Conservation (phyloP, 2,113 vertebrate genomes). For the Tragulus kanchil region DNA sequence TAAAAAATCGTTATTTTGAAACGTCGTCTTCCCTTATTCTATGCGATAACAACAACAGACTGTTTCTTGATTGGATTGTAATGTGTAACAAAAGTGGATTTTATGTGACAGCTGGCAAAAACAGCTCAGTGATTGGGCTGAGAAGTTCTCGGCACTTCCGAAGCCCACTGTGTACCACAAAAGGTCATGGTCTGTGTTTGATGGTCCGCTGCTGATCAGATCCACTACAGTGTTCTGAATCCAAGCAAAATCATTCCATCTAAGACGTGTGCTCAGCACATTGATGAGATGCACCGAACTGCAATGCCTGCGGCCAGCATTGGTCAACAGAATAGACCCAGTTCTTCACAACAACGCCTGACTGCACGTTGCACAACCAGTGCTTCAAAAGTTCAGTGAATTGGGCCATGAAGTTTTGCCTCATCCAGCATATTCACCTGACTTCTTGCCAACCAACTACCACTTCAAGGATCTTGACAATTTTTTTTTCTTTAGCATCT, state of each 20-base stretch:
- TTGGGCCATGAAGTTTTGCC: neutral
- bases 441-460: neutral
- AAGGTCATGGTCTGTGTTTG: neutral
- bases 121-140: neutral
- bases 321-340: no score
- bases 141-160: neutral
- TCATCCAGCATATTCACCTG: neutral
- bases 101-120: neutral
- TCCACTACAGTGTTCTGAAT: neutral
- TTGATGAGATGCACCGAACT: neutral
- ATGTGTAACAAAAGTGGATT: neutral
- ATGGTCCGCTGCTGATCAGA: neutral
- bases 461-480: neutral
- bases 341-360: neutral
- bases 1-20: neutral
- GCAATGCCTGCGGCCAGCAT: neutral
- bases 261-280: neutral
- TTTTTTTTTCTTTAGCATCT: neutral
- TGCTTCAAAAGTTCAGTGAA: neutral
- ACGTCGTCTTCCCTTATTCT: neutral
- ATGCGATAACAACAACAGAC: neutral
- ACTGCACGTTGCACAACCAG: neutral
- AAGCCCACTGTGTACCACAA: neutral
- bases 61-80: neutral
- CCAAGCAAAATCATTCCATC: accelerated